phyloP scores from a whole-genome alignment of 2,888 invertebrate species.

The Leptinotarsa peninsularis region DNA sequence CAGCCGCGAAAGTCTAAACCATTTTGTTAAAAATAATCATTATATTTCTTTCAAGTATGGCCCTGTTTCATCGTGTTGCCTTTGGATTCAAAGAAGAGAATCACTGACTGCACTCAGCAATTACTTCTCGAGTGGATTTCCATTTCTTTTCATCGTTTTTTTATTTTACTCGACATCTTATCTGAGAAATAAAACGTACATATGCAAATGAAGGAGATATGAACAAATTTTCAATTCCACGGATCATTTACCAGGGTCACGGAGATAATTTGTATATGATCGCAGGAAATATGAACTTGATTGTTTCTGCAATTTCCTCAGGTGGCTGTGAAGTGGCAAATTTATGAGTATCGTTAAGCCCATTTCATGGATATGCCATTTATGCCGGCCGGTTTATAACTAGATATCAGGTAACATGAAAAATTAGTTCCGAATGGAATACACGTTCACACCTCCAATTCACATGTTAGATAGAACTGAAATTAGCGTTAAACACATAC shows the following conservation, averaged over 20 bases:
- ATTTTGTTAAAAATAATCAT: too few relatives aligned
- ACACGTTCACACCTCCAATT: too few relatives aligned
- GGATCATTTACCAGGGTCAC: conserved; percentile 13
- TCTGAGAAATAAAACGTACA: conserved; percentile 15
- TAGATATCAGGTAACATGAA: too few relatives aligned
- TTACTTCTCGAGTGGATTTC: conserved; percentile 30
- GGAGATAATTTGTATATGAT: not conserved
- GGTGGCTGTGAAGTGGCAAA: not conserved
- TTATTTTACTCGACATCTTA: not conserved
- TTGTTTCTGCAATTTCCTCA: not conserved
- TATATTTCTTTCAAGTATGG: not conserved
- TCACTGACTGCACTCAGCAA: conserved; percentile 19
- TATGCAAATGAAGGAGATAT: conserved; percentile 21
- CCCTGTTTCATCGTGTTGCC: conserved; percentile 2
- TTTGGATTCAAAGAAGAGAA: not conserved
- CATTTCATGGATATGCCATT: not conserved
- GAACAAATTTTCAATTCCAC: conserved; percentile 2
- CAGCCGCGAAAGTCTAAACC: too few relatives aligned
- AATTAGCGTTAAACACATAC: too few relatives aligned
- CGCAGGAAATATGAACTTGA: not conserved
- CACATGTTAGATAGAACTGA: too few relatives aligned
- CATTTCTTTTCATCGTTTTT: conserved; percentile 20
- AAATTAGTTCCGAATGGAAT: too few relatives aligned
- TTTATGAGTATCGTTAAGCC: too few relatives aligned
- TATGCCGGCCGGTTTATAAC: too few relatives aligned